Evolutionary conservation across 1,140 invertebrate genomes (phyloP).

Genomic region (Luehdorfia chinensis): DNA sequence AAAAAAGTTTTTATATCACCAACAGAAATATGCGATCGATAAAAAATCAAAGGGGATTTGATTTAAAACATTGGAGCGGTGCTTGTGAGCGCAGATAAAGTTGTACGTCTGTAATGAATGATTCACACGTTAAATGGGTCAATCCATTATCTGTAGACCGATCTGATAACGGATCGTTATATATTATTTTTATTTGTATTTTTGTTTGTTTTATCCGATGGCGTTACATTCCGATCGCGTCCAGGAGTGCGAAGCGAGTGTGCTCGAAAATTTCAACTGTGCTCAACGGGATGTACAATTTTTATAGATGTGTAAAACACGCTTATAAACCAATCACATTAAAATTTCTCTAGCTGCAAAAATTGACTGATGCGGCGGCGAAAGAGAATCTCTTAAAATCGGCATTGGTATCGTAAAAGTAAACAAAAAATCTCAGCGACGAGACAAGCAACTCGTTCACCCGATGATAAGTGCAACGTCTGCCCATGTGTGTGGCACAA

Average conservation of each 20-base stretch:
- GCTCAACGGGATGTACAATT: no score
- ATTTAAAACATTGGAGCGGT: no score
- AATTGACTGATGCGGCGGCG: no score
- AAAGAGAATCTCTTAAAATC: no score
- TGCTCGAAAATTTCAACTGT: conserved; percentile 18
- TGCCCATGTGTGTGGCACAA: no score
- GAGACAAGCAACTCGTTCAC: no score
- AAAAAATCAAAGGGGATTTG: not conserved
- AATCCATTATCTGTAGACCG: conserved; percentile 59
- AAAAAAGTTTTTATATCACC: not conserved
- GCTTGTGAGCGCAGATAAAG: conserved; percentile 15
- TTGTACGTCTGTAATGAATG: conserved; percentile 46
- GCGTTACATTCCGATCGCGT: conserved; percentile 49
- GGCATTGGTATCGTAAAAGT: no score
- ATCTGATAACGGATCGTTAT: conserved; percentile 64
- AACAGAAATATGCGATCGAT: not conserved
- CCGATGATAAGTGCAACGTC: no score
- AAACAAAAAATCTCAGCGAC: no score
- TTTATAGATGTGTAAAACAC: no score
- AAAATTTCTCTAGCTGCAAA: no score
- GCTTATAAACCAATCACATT: no score
- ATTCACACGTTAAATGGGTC: conserved; percentile 65
- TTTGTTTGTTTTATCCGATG: conserved; percentile 49
- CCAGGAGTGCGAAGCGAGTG: conserved; percentile 18
- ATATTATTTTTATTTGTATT: conserved; percentile 52